Percentiles rank a stretch among this genome's conserved stretches.
phyloP scores from a whole-genome alignment of 2,797 vertebrate species.

The Gymnothorax reevesii region DNA sequence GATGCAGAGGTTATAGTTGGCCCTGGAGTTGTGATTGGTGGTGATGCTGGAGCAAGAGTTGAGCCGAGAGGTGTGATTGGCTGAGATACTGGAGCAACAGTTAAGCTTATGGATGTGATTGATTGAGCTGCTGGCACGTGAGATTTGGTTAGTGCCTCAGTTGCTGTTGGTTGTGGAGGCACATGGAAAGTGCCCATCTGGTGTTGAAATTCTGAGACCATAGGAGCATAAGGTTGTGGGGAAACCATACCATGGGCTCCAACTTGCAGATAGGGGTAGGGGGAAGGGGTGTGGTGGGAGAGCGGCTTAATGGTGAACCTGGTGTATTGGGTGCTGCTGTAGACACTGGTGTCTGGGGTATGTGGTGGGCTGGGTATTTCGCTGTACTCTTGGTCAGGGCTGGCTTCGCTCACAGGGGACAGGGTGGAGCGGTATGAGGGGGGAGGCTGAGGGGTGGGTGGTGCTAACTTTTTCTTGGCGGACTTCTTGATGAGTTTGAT shows the following conservation, averaged over 20 bases:
- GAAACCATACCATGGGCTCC: slow-evolving; percentile 63
- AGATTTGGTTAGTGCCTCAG: slow-evolving; percentile 42
- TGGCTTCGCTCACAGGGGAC: slow-evolving; percentile 90
- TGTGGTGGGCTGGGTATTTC: slow-evolving; percentile 68
- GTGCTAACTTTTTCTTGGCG: slow-evolving; percentile 72
- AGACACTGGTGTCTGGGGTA: slow-evolving; percentile 62
- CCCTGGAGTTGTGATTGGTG: slow-evolving; percentile 48
- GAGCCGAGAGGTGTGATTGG: slow-evolving; percentile 37
- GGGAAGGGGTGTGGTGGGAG: slow-evolving; percentile 58
- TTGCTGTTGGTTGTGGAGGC: slow-evolving; percentile 51
- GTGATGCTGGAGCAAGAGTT: slow-evolving; percentile 25
- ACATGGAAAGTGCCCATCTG: slow-evolving; percentile 70
- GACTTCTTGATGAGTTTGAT: slow-evolving; percentile 87
- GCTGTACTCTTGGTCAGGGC: slow-evolving; percentile 79
- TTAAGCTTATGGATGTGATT: slow-evolving; percentile 33
- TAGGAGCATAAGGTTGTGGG: slow-evolving; percentile 51
- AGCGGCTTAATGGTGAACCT: slow-evolving; percentile 59
- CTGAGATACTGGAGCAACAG: slow-evolving; percentile 11
- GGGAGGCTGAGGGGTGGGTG: slow-evolving; percentile 62
- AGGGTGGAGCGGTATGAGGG: slow-evolving; percentile 82
- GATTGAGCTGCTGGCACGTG: slow-evolving; percentile 43
- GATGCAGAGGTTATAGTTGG: slow-evolving; percentile 28
- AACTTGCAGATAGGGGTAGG: slow-evolving; percentile 61
- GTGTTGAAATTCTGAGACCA: slow-evolving; percentile 49
- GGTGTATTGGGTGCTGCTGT: slow-evolving; percentile 32